Evolutionary conservation across 2,113 vertebrate genomes (phyloP).

Genomic region (Dermatemys mawii): DNA sequence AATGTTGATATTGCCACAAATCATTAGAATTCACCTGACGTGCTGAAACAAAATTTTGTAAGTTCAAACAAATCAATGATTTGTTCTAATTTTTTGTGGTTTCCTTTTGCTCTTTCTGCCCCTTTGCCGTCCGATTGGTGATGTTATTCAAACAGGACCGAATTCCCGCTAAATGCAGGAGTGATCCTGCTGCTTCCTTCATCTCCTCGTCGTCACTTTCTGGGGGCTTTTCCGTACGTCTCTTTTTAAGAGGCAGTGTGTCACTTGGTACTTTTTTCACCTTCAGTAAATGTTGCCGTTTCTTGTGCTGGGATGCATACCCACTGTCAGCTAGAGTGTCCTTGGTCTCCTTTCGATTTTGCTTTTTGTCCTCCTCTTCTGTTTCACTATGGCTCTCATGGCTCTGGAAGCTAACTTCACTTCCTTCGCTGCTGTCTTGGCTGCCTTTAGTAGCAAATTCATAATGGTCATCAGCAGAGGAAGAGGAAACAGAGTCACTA

Average conservation of each 20-base stretch:
- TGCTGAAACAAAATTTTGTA: slow-evolving; percentile 93
- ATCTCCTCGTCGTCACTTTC: slow-evolving; percentile 99
- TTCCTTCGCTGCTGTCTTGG: slow-evolving; percentile 82
- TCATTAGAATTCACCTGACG: slow-evolving; percentile 99
- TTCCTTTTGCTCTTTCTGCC: slow-evolving; percentile 97
- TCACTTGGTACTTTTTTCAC: slow-evolving; percentile 89
- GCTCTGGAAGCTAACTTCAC: slow-evolving; percentile 83
- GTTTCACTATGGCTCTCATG: slow-evolving; percentile 86
- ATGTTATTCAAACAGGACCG: slow-evolving; percentile 99
- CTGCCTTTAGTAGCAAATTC: slow-evolving; percentile 81
- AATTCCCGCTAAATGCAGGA: slow-evolving; percentile 97
- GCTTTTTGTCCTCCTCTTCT: slow-evolving; percentile 88
- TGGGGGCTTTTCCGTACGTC: slow-evolving; percentile 92
- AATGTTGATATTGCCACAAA: slow-evolving; percentile 99
- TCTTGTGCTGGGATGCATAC: slow-evolving; percentile 89
- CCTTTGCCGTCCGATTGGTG: slow-evolving; percentile 99
- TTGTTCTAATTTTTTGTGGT: slow-evolving; percentile 94
- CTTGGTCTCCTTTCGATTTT: slow-evolving; percentile 87
- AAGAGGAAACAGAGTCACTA: slow-evolving; percentile 81
- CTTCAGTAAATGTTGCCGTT: slow-evolving; percentile 94
- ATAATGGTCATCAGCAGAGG: slow-evolving; percentile 83
- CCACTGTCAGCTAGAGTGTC: slow-evolving; percentile 89
- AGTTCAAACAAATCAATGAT: slow-evolving; percentile 95
- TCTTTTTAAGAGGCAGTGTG: slow-evolving; percentile 97
- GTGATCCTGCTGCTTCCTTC: slow-evolving; percentile 98